A percentile compares a stretch with the other conserved stretches of the same genome.
Conservation (phyloP, 2,113 vertebrate genomes). For the Myrmecobius fasciatus region DNA sequence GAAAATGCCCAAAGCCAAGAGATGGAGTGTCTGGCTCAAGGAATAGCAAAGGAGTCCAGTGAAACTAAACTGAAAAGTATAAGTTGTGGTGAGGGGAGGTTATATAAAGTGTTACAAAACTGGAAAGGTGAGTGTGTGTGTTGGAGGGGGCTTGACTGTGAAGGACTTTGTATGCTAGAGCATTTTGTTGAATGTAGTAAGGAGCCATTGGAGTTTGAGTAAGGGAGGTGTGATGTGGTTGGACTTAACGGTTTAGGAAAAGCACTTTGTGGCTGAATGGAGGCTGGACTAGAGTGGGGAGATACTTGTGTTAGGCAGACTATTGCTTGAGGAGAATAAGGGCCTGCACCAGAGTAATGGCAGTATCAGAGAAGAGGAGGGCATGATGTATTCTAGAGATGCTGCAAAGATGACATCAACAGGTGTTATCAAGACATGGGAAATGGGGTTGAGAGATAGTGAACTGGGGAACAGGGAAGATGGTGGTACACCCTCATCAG, state of each 20-base stretch:
- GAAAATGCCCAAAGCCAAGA: background rate
- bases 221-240: background rate
- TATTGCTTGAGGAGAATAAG: background rate
- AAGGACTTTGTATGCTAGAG: background rate
- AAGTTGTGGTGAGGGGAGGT: background rate
- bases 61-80: background rate
- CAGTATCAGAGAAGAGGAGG: background rate
- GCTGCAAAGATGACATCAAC: background rate
- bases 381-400: background rate
- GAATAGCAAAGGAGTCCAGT: background rate
- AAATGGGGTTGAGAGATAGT: background rate
- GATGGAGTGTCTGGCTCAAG: background rate
- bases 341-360: background rate
- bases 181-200: background rate
- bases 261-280: background rate
- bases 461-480: background rate
- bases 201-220: background rate
- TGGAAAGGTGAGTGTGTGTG: background rate
- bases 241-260: background rate
- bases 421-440: background rate
- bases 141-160: background rate
- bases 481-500: background rate
- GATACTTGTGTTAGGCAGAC: background rate
- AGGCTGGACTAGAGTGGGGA: background rate
- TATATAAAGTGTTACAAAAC: background rate